Evolutionary conservation across 2,888 invertebrate species (phyloP), one percentile per base, ranked within the genome.

Genomic region (Xestia ashworthii): DNA sequence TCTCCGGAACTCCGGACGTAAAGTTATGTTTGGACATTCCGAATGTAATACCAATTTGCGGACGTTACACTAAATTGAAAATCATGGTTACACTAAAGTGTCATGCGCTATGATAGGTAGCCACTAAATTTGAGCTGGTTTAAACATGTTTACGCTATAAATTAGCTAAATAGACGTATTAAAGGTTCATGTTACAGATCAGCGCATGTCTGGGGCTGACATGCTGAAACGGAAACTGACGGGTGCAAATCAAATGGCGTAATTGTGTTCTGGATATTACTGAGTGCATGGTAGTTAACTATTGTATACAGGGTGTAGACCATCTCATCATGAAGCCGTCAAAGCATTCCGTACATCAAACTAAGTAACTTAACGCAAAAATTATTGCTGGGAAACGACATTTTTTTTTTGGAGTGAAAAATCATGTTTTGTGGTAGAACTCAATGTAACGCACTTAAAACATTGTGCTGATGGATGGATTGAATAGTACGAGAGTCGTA

Each of bases 131-230:
- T 74, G 65, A 66, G 46, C 83, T 86, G 83, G 53, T 72, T 71
- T 65, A 78, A 67, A 86, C 83, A 86, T 83, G 71, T 86, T 74
- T 69, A 69, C 32, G 41, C 69, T 14, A 83, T 83, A 83, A 83
- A 86, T 86, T 78, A 67, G 55, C 22, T 72, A 82, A 78, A 86
- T 83, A 83, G 83, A 70, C 69, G 50, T 64, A 72, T 83, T 83
- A 83, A 83, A 78, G 71, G 71, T 83, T 72, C 41, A 22, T 60
- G 83, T 64, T 58, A 74, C 65, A 86, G 74, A 83, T 83, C 78
- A 74, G 50, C 65, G 71, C 50, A 25, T 48, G 46, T 69, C 74
- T 83, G 83, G 22, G 32, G n/a, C 22, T 78, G 83, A 83, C 83
- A 70, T 46, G 77, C 64, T 69, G 50, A 58, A 46, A 46, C 14